A percentile compares a stretch with the other conserved stretches of the same genome.
Evolutionary conservation across 2,888 invertebrate genomes (phyloP).

Genomic region (Aquatica leii): DNA sequence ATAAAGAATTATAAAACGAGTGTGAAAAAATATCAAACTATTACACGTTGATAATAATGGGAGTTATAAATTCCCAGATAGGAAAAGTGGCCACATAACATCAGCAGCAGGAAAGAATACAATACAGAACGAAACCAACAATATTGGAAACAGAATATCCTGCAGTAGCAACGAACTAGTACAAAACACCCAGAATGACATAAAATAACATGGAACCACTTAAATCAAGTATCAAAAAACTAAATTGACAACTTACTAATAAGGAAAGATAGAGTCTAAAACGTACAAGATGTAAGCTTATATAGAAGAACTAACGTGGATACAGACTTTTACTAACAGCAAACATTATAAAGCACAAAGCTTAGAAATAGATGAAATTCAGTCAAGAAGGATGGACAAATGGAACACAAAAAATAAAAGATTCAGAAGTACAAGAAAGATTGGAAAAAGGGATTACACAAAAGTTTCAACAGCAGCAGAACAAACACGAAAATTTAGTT

Average conservation of each 20-base stretch:
- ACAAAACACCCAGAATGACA: slow-evolving; percentile 2
- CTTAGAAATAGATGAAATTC: background rate
- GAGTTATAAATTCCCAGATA: background rate
- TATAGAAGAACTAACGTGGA: slow-evolving; percentile 1
- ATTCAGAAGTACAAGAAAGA: background rate
- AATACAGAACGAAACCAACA: slow-evolving; percentile 1
- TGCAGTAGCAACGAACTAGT: slow-evolving; percentile 4
- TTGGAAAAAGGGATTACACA: background rate
- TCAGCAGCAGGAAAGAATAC: slow-evolving; percentile 7
- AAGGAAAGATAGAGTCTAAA: background rate
- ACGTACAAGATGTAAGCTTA: slow-evolving; percentile 3
- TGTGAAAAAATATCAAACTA: background rate
- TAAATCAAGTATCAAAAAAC: background rate
- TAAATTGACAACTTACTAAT: slow-evolving; percentile 12
- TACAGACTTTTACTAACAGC: slow-evolving; percentile 1
- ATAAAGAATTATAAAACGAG: slow-evolving; percentile 3
- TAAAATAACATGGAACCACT: slow-evolving; percentile 10
- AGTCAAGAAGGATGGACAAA: background rate
- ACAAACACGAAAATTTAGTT: background rate
- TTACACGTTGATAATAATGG: slow-evolving; percentile 5
- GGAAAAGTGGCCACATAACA: background rate
- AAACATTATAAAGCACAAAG: slow-evolving; percentile 2
- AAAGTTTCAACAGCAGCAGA: background rate
- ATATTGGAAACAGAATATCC: slow-evolving; percentile 3
- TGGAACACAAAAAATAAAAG: background rate